A percentile compares a stretch with the other conserved stretches of the same genome.
Conservation (phyloP, 2,888 invertebrate species). For the Rhimphoctona megacephalus region DNA sequence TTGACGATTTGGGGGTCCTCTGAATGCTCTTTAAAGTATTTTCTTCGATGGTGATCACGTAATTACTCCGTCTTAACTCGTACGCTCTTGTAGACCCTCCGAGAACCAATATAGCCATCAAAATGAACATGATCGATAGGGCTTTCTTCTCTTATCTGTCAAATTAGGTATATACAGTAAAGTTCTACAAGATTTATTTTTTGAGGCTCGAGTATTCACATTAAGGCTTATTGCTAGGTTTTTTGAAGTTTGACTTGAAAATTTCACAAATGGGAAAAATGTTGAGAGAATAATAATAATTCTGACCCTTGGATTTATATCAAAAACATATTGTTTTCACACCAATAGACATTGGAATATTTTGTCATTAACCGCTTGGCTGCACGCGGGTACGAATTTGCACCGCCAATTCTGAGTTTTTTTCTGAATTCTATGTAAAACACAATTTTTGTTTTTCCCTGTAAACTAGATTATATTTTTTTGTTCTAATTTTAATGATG, state of each 20-base stretch:
- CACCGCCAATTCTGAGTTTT: too few relatives aligned
- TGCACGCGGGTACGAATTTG: too few relatives aligned
- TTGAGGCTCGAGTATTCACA: background rate
- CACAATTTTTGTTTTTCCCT: too few relatives aligned
- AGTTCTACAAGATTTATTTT: background rate
- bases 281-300: too few relatives aligned
- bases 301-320: too few relatives aligned
- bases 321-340: too few relatives aligned
- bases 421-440: too few relatives aligned
- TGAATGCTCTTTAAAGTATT: conserved; percentile 65
- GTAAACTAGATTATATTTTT: too few relatives aligned
- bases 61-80: background rate
- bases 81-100: background rate
- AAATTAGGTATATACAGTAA: background rate
- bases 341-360: too few relatives aligned
- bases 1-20: background rate
- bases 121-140: background rate
- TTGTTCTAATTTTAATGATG: too few relatives aligned
- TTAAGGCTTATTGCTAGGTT: background rate
- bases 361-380: too few relatives aligned
- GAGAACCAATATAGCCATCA: background rate
- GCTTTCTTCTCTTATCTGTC: background rate
- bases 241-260: background rate
- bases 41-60: conserved; percentile 68
- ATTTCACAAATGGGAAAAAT: background rate